phyloP scores from a whole-genome alignment of 2,888 invertebrate genomes.

The Tenodera sinensis region DNA sequence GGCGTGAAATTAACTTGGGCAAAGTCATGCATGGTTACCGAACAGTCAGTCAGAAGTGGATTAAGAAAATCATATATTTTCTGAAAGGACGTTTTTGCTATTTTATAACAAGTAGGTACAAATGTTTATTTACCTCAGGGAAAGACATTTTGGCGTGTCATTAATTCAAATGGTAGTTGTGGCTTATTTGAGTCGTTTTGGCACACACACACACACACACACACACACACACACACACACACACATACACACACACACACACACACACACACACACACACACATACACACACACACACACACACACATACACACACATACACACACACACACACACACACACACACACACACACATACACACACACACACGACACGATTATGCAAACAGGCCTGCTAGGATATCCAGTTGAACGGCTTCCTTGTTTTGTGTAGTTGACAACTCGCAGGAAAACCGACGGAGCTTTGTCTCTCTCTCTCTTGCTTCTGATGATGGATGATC shows the following conservation, averaged over 20 bases:
- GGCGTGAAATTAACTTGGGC: no score
- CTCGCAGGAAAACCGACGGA: not conserved
- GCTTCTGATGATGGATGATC: not conserved
- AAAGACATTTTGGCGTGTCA: not conserved
- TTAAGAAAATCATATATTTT: no score
- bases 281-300: no score
- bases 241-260: not conserved
- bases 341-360: no score
- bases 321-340: no score
- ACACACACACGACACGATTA: not conserved
- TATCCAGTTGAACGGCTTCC: not conserved
- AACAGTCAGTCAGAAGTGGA: no score
- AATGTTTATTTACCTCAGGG: no score
- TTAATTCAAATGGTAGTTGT: not conserved
- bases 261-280: not conserved
- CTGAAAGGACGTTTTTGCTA: no score
- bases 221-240: not conserved
- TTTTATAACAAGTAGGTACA: no score
- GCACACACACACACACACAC: not conserved
- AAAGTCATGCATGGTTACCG: no score
- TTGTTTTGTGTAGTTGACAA: not conserved
- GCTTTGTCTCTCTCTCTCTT: not conserved
- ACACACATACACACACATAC: no score
- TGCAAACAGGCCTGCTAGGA: not conserved
- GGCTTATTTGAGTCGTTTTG: not conserved